phyloP scores from a whole-genome alignment of 2,888 invertebrate species.

The Ornithoptera alexandrae region DNA sequence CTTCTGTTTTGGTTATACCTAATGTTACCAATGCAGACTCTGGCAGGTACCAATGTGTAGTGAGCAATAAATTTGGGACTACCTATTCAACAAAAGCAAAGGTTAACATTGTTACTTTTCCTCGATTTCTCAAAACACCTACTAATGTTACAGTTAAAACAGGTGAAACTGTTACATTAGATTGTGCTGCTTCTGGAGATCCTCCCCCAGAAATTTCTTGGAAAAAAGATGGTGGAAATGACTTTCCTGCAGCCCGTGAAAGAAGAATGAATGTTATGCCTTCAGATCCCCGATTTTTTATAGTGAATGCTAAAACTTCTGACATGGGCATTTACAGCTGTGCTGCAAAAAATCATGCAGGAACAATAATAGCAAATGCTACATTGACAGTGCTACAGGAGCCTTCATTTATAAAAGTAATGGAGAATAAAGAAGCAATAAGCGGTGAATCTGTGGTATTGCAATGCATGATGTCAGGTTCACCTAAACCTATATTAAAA shows the following conservation, averaged over 20 bases:
- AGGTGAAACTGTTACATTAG: slow-evolving; percentile 91
- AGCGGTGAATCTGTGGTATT: slow-evolving; percentile 92
- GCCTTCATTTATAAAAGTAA: slow-evolving; percentile 91
- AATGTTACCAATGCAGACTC: slow-evolving; percentile 90
- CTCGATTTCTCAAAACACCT: slow-evolving; percentile 91
- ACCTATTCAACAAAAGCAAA: slow-evolving; percentile 93
- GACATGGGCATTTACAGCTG: slow-evolving; percentile 97
- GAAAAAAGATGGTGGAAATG: slow-evolving; percentile 95
- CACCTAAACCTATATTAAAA: slow-evolving; percentile 88
- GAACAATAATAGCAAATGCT: slow-evolving; percentile 91
- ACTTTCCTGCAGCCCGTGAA: slow-evolving; percentile 96
- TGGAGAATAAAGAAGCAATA: slow-evolving; percentile 90
- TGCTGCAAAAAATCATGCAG: slow-evolving; percentile 94
- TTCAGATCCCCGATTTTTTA: slow-evolving; percentile 94
- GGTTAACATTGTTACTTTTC: slow-evolving; percentile 92
- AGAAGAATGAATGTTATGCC: slow-evolving; percentile 96
- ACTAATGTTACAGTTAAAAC: slow-evolving; percentile 90
- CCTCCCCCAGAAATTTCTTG: slow-evolving; percentile 93
- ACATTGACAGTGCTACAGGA: slow-evolving; percentile 91
- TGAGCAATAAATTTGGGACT: slow-evolving; percentile 92
- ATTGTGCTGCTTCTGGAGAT: slow-evolving; percentile 94
- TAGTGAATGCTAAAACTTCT: slow-evolving; percentile 91
- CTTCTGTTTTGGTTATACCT: slow-evolving; percentile 86
- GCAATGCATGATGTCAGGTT: slow-evolving; percentile 92
- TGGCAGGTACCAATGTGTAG: slow-evolving; percentile 96